phyloP scores from a whole-genome alignment of 2,888 invertebrate species.

The Arctia plantaginis region DNA sequence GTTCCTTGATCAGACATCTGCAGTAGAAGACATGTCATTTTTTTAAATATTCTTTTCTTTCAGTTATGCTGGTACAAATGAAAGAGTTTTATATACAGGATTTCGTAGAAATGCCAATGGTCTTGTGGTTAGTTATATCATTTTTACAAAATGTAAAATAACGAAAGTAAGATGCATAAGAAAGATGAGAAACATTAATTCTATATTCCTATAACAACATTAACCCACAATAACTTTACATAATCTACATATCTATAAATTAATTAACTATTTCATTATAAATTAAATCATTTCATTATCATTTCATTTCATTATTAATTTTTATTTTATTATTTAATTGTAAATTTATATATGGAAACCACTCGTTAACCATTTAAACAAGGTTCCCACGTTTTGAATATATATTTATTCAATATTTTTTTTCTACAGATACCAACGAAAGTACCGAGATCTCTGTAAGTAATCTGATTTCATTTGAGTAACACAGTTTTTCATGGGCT shows the following conservation, averaged over 20 bases:
- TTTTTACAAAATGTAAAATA: background rate
- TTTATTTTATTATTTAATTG: no score
- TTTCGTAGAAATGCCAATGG: slow-evolving; percentile 65
- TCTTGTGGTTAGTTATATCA: slow-evolving; percentile 43
- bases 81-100: slow-evolving; percentile 70
- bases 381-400: background rate
- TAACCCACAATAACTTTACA: no score
- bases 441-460: background rate
- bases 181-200: background rate
- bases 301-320: no score
- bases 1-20: no score
- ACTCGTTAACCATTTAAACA: background rate
- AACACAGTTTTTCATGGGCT: background rate
- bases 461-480: background rate
- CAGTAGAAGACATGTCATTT: no score
- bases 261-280: no score
- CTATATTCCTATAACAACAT: background rate
- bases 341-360: no score
- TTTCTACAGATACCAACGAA: background rate
- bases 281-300: no score
- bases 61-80: slow-evolving; percentile 68
- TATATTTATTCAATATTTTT: slow-evolving; percentile 4
- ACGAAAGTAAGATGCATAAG: background rate
- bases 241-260: no score
- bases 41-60: slow-evolving; percentile 20